Base-by-base conservation (phyloP, 2,888 invertebrate species). In the Andrena bicolor region DNA sequence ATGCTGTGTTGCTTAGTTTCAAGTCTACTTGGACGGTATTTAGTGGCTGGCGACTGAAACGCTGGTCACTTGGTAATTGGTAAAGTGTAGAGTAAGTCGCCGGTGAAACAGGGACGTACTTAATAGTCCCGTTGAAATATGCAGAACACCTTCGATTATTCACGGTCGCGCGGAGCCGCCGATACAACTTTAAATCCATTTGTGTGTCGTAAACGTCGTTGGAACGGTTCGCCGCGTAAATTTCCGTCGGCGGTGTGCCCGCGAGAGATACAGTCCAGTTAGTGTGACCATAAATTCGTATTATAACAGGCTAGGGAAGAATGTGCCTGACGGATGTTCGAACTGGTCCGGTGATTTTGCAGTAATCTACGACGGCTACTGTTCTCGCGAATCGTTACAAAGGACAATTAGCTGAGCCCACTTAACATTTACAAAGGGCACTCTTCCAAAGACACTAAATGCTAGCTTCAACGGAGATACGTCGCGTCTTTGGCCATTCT, bases 121-220 rank as follows among this genome's bases (percentile, higher is more conserved):
- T 53, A 49, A n/a, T 30, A 13, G 23, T 4, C 16, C 10, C 58
- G 53, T 41, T 70, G 41, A 70, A 48, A 58, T 58, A 70, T 58
- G 58, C 56, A 58, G 63, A 64, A 51, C 30, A 30, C n/a, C 35
- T 58, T 53, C 51, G 26, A 65, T 83, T 72, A 76, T 84, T 70
- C 68, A 51, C 41, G 51, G 49, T 70, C 76, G 61, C 60, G 8
- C 66, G 35, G 51, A 13, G 32, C 32, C 23, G 13, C 13, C 69
- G 78, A 82, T 76, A 56, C 60, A 26, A 70, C 51, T 76, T 83
- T 79, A 84, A 86, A 86, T 86, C 72, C 82, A 79, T 87, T 86
- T 84, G 73, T 76, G 80, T 63, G 80, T 84, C 84, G 76, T 87
- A 88, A 89, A 87, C 56, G 84, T 81, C 86, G 73, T 49, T 49